phyloP scores from a whole-genome alignment of 1,140 invertebrate species.

The Eurytemora carolleeae region DNA sequence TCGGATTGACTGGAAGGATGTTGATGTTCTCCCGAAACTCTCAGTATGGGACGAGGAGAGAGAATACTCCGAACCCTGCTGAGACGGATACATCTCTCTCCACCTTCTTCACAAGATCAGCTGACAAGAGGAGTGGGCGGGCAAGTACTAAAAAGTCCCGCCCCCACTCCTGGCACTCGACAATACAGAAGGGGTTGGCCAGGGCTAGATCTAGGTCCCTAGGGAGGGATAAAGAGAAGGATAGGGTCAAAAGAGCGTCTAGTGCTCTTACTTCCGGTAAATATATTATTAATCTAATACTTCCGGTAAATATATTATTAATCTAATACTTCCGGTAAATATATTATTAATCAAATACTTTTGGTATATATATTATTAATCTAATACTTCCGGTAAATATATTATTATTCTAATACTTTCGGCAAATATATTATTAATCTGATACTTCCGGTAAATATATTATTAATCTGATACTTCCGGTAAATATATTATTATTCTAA shows the following conservation, averaged over 20 bases:
- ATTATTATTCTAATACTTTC: no score
- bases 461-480: no score
- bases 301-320: no score
- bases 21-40: not conserved
- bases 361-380: no score
- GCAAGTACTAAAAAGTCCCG: not conserved
- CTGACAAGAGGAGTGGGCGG: not conserved
- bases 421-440: no score
- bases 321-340: no score
- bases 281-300: no score
- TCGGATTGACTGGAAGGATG: no score
- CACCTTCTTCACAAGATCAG: not conserved
- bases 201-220: not conserved
- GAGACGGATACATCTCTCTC: not conserved
- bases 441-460: no score
- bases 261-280: not conserved
- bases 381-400: no score
- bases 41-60: not conserved
- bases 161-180: slow-evolving; percentile 6
- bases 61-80: not conserved
- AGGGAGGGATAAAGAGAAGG: slow-evolving; percentile 6
- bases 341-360: no score
- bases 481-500: no score
- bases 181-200: slow-evolving; percentile 1
- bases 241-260: not conserved